A percentile compares a stretch with the other conserved stretches of the same genome.
phyloP scores from a whole-genome alignment of 92 coral and sea anemone genomes.

The Epizoanthus rinbou region DNA sequence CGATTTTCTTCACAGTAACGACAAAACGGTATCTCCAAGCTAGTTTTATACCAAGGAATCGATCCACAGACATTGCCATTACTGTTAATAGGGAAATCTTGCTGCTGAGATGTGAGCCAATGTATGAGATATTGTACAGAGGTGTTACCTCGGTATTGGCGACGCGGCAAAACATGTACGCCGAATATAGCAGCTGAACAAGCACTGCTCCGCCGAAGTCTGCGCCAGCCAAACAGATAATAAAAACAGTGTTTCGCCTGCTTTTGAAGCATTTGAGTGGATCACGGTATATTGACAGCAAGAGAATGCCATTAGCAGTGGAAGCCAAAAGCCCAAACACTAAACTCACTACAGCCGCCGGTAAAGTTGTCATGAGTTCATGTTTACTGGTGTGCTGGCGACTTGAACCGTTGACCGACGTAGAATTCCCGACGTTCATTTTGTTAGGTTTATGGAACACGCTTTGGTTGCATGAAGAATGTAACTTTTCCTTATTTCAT shows the following conservation, averaged over 20 bases:
- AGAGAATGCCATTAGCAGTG: conserved; percentile 65
- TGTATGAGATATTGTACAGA: conserved; percentile 20
- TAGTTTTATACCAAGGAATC: conserved; percentile 54
- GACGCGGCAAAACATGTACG: conserved; percentile 41
- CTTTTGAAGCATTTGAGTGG: conserved; percentile 54
- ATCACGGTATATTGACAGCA: conserved; percentile 55
- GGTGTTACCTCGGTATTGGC: background rate
- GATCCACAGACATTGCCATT: conserved; percentile 60
- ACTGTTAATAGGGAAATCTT: conserved; percentile 66
- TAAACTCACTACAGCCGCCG: conserved; percentile 55
- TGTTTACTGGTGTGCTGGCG: background rate
- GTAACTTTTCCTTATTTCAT: too few species aligned
- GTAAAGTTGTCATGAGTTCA: background rate
- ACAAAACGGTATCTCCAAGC: conserved; percentile 48
- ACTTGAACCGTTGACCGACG: background rate
- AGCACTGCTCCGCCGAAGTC: conserved; percentile 59
- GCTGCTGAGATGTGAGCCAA: conserved; percentile 55
- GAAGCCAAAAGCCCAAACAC: conserved; percentile 57
- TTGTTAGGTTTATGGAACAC: too few species aligned
- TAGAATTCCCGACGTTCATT: background rate
- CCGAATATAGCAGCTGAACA: conserved; percentile 52
- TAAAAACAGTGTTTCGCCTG: conserved; percentile 49
- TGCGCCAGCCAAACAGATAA: conserved; percentile 53
- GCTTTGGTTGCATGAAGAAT: too few species aligned
- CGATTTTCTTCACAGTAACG: conserved; percentile 50